Conservation (phyloP, 2,888 invertebrate genomes). For the Crematogaster levior region DNA sequence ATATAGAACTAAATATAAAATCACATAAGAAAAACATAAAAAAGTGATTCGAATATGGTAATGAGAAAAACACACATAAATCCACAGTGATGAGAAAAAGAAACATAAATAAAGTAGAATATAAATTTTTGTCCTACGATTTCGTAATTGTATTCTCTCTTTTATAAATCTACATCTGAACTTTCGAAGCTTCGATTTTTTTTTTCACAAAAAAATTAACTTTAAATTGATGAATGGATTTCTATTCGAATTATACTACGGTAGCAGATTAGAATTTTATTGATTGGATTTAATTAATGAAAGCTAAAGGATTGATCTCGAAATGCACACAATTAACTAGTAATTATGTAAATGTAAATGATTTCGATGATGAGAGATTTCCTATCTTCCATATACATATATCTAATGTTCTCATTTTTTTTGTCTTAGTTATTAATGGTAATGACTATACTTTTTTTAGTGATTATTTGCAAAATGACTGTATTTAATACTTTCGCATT, state of each 20-base stretch:
- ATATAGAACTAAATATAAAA: no score
- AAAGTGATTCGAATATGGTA: no score
- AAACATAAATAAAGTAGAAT: no score
- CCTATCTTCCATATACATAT: neutral
- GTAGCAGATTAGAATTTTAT: neutral
- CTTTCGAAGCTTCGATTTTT: neutral
- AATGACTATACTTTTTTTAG: constrained; percentile 14
- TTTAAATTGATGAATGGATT: neutral
- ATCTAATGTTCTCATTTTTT: neutral
- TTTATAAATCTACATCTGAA: neutral
- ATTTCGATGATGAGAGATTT: constrained; percentile 1
- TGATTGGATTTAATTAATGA: constrained; percentile 14
- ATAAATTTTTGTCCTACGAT: neutral
- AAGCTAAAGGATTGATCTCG: constrained; percentile 17
- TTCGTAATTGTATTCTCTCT: neutral
- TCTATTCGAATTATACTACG: neutral
- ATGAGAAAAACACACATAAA: no score
- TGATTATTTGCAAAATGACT: constrained; percentile 14
- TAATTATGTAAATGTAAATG: constrained; percentile 28
- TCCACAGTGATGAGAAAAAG: no score
- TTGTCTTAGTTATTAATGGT: neutral
- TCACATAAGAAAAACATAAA: no score
- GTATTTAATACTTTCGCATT: constrained; percentile 31
- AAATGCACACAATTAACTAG: constrained; percentile 33
- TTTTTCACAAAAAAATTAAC: neutral